phyloP scores from a whole-genome alignment of 1,140 invertebrate species.

The Mamestra configurata region DNA sequence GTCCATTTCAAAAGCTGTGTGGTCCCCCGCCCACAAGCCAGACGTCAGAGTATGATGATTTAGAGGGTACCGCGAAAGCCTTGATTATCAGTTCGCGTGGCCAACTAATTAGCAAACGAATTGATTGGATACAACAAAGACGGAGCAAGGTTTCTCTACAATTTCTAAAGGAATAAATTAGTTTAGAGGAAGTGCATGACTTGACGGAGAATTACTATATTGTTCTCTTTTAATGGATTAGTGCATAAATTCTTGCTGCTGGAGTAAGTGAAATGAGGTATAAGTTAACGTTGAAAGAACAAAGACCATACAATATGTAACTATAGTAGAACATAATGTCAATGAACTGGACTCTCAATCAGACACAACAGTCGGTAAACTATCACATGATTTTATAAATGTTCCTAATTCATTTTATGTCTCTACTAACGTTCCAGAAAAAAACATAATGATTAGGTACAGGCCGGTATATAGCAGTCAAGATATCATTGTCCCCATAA shows the following conservation, averaged over 20 bases:
- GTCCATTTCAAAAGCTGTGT: conserved; percentile 18
- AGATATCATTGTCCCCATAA: conserved; percentile 30
- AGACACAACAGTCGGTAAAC: neutral
- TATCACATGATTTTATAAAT: neutral
- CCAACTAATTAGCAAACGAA: conserved; percentile 37
- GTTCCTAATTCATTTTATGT: conserved; percentile 1
- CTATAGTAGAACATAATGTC: neutral
- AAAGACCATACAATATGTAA: no score
- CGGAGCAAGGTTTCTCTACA: conserved; percentile 21
- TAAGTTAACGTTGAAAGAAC: no score
- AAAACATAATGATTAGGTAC: conserved; percentile 15
- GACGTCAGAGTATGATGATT: conserved; percentile 35
- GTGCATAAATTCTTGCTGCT: no score
- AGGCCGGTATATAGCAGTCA: neutral
- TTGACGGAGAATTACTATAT: neutral
- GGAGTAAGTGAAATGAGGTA: neutral
- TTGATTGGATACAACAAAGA: conserved; percentile 38
- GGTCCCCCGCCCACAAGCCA: conserved; percentile 40
- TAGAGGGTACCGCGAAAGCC: conserved; percentile 36
- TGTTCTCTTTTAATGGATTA: neutral
- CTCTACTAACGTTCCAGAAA: neutral
- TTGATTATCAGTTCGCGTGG: conserved; percentile 47
- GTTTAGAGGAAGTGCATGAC: conserved; percentile 3
- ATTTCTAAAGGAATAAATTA: conserved; percentile 42
- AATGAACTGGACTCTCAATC: neutral